Evolutionary conservation across 2,888 invertebrate genomes (phyloP).

Genomic region (Griposia aprilina): DNA sequence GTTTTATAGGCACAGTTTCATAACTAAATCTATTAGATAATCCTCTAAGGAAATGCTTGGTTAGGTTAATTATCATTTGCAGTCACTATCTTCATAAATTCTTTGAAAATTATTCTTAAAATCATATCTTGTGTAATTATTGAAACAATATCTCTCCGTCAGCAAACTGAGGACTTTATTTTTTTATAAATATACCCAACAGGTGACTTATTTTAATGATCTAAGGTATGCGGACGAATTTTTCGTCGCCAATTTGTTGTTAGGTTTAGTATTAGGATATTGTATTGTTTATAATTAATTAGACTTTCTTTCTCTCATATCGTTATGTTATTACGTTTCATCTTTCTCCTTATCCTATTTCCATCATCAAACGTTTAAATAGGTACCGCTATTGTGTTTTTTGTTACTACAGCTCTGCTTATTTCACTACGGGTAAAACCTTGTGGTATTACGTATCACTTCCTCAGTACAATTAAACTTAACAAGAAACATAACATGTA

Average conservation of each 20-base stretch:
- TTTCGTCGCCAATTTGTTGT: neutral
- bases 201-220: neutral
- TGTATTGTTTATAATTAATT: neutral
- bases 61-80: neutral
- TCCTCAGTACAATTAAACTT: slow-evolving; percentile 63
- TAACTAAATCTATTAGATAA: neutral
- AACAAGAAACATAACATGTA: slow-evolving; percentile 57
- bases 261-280: neutral
- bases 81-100: neutral
- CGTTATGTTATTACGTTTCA: neutral
- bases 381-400: no score
- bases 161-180: neutral
- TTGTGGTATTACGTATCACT: slow-evolving; percentile 43
- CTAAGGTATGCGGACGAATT: neutral
- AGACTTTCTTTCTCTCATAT: neutral
- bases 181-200: neutral
- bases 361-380: neutral
- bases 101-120: neutral
- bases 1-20: slow-evolving; percentile 19
- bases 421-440: neutral
- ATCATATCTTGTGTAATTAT: neutral
- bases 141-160: neutral
- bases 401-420: neutral
- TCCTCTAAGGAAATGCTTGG: no score
- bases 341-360: neutral